Evolutionary conservation across 2,888 invertebrate genomes (phyloP).

Genomic region (Rhagonycha fulva): DNA sequence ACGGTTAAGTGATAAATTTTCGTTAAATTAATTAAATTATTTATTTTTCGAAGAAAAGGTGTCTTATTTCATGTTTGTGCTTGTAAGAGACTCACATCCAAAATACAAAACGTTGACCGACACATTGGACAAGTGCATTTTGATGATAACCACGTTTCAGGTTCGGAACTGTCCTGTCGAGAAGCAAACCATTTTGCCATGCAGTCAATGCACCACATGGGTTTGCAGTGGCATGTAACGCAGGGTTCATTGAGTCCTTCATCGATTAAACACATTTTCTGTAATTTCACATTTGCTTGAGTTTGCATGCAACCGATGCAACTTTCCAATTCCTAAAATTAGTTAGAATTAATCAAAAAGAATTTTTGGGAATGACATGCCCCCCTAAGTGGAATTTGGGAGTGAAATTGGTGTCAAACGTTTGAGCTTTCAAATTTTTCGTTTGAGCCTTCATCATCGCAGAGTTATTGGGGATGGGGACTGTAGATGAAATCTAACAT

Average conservation of each 20-base stretch:
- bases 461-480: no score
- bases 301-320: constrained; percentile 91
- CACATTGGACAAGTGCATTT: constrained; percentile 90
- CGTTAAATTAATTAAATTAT: not conserved
- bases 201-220: constrained; percentile 89
- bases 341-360: not conserved
- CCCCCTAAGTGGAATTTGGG: no score
- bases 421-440: no score
- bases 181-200: constrained; percentile 89
- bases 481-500: no score
- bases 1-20: not conserved
- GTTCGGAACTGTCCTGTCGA: constrained; percentile 71
- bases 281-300: constrained; percentile 77
- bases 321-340: constrained; percentile 70
- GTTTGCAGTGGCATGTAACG: constrained; percentile 72
- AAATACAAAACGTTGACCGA: constrained; percentile 80
- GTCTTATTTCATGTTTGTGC: not conserved
- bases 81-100: constrained; percentile 70
- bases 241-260: constrained; percentile 55
- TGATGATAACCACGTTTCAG: constrained; percentile 77
- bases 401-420: no score
- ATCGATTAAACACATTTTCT: constrained; percentile 66
- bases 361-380: no score
- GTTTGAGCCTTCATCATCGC: no score
- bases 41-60: not conserved